phyloP scores from a whole-genome alignment of 2,888 invertebrate species.

The Xanthia togata region DNA sequence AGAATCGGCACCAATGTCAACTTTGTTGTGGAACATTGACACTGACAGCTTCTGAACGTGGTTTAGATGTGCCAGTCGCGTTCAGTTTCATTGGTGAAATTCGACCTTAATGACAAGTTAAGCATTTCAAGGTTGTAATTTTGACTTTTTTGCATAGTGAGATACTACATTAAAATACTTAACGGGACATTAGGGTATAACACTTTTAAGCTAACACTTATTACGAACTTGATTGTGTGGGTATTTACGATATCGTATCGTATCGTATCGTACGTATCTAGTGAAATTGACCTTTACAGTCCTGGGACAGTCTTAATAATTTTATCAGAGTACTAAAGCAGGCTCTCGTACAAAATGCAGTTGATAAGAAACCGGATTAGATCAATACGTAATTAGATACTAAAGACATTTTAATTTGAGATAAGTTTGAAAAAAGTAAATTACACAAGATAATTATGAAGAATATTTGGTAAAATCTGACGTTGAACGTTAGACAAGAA shows the following conservation, averaged over 20 bases:
- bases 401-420: neutral
- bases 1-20: no score
- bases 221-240: no score
- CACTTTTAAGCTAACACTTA: neutral
- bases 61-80: no score
- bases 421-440: neutral
- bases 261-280: no score
- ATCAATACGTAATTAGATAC: slow-evolving; percentile 17
- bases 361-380: slow-evolving; percentile 4
- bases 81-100: no score
- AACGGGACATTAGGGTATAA: neutral
- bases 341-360: neutral
- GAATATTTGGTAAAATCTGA: neutral
- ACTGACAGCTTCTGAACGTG: no score
- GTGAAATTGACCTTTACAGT: no score
- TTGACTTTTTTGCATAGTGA: neutral
- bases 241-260: no score
- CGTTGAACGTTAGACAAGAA: neutral
- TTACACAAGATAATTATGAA: neutral
- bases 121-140: no score
- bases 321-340: neutral
- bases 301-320: neutral
- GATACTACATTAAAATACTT: neutral
- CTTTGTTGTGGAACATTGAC: no score
- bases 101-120: no score